Evolutionary conservation across 2,888 invertebrate genomes (phyloP).

Genomic region (Globia sparganii): DNA sequence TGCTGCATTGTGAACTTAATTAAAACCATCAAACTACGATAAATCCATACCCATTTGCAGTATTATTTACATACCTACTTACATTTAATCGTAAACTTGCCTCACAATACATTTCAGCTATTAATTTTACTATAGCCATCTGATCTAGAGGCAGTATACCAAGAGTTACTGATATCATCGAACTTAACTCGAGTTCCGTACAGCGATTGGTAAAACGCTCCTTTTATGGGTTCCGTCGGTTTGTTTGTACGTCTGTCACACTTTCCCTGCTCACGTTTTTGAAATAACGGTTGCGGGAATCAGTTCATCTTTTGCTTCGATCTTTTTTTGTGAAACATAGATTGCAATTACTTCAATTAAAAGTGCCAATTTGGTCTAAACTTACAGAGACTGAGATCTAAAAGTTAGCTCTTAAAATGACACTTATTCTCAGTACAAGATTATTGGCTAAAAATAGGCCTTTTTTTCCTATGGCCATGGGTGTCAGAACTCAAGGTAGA

Average conservation of each 20-base stretch:
- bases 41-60: conserved; percentile 11
- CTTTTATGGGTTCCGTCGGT: conserved; percentile 56
- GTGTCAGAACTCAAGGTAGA: not conserved
- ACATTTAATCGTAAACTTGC: conserved; percentile 25
- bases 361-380: conserved; percentile 14
- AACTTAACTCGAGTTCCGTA: conserved; percentile 61
- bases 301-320: conserved; percentile 48
- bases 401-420: not conserved
- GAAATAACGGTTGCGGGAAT: conserved; percentile 45
- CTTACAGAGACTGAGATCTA: not conserved
- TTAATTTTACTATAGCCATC: conserved; percentile 49
- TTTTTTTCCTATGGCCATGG: not conserved
- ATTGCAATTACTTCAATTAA: not conserved
- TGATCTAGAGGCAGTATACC: conserved; percentile 39
- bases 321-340: conserved; percentile 26
- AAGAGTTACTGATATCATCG: conserved; percentile 57
- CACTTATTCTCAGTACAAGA: not conserved
- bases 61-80: not conserved
- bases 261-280: conserved; percentile 61
- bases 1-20: not conserved
- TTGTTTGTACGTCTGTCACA: conserved; percentile 58
- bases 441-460: not conserved
- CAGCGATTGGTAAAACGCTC: conserved; percentile 56
- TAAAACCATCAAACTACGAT: conserved; percentile 2
- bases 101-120: conserved; percentile 28